Evolutionary conservation across 2,888 invertebrate species (phyloP), one percentile per base, ranked within the genome.

Genomic region (Epistrophe eligans): DNA sequence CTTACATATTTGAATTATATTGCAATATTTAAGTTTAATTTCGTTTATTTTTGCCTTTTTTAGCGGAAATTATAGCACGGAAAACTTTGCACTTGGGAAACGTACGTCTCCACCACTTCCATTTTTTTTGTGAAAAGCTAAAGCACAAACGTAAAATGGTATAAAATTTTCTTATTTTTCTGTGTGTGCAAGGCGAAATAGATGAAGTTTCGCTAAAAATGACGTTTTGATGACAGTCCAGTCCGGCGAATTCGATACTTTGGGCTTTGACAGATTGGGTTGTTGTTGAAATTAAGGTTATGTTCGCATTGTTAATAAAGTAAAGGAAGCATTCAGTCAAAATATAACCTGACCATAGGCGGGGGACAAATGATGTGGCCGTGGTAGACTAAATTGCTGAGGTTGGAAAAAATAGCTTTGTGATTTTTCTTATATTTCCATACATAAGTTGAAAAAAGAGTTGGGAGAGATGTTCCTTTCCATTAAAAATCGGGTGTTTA

Each of bases 81-180:
- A 83, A 87, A 87, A 87, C 87, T 83, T 83, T 82, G 87, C 87
- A 87, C 87, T 87, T 82, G 85, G 82, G 74, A 83, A 88, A 79
- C 87, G 87, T 79, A 79, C 83, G 83, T 79, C 83, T 88, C 84
- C 88, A 60, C 87, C 87, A 87, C 79, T 80, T 83, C 87, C 87
- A 87, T 87, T 82, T 82, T 83, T 64, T 88, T 79, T 77, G 77
- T 55, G 55, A 55, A 55, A 55, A 55, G 28, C 55, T 32, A 52
- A 81, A 81, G 67, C 82, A 88, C 76, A 76, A 76, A 83, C 83
- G 52, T 24, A 3, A 28, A 64, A 10, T 48, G 48, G 79, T 83
- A 83, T 79, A 79, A 88, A 76, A 66, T 76, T 74, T 76, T 55
- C 24, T 62, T 58, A 28, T 32, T 17, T 28, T 48, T 64, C 1